phyloP scores from a whole-genome alignment of 64 coral and sea anemone species.

The Astreopora myriophthalma region DNA sequence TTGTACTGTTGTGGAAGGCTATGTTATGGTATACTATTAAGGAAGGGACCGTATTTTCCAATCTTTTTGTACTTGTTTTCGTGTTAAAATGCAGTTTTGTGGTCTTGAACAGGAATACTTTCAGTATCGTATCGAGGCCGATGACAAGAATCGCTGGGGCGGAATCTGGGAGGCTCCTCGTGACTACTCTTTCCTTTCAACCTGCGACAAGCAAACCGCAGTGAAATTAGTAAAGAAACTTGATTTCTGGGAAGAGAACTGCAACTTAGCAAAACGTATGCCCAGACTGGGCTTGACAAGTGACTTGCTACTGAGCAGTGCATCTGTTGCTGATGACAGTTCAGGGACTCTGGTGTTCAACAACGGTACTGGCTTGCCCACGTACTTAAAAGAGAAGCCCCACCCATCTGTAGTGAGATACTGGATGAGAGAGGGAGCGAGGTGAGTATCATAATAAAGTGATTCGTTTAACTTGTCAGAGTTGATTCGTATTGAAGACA shows the following conservation, averaged over 20 bases:
- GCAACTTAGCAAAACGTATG: constrained; percentile 75
- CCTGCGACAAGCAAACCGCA: constrained; percentile 56
- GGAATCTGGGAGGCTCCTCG: constrained; percentile 76
- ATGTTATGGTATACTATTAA: too few relatives aligned
- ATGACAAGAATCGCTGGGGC: constrained; percentile 66
- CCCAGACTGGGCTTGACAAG: constrained; percentile 61
- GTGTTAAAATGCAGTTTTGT: too few relatives aligned
- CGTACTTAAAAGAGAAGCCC: constrained; percentile 47
- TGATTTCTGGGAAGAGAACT: constrained; percentile 34
- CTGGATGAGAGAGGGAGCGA: constrained; percentile 87
- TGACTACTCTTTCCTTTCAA: constrained; percentile 66
- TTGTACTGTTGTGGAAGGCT: too few relatives aligned
- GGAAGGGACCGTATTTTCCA: too few relatives aligned
- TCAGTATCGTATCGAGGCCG: constrained; percentile 86
- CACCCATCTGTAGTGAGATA: constrained; percentile 56
- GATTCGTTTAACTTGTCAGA: too few relatives aligned
- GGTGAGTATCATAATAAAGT: constrained; percentile 21
- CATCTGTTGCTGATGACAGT: constrained; percentile 19
- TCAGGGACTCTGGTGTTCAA: constrained; percentile 71
- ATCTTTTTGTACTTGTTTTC: too few relatives aligned
- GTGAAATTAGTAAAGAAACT: constrained; percentile 73
- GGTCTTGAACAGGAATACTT: constrained; percentile 54
- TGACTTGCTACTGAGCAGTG: constrained; percentile 50
- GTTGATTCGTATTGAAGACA: too few relatives aligned
- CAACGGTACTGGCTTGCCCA: background rate